phyloP scores from a whole-genome alignment of 2,888 invertebrate genomes.

The Leptinotarsa peninsularis region DNA sequence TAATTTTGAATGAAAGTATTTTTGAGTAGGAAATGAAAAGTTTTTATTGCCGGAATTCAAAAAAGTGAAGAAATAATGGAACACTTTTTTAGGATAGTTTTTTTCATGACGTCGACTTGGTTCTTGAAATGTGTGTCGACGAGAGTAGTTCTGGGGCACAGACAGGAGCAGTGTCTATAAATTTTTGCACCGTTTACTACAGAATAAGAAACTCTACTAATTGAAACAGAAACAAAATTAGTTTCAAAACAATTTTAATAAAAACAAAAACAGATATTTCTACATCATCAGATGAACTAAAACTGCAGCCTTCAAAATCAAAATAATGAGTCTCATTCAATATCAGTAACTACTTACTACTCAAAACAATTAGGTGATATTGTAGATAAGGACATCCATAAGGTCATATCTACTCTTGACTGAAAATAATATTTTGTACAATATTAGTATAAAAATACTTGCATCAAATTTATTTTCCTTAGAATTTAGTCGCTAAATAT shows the following conservation, averaged over 20 bases:
- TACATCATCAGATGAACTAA: neutral
- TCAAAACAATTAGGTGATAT: neutral
- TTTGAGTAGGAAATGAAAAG: too few relatives aligned
- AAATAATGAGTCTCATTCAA: neutral
- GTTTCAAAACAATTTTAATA: conserved; percentile 15
- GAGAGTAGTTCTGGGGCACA: too few relatives aligned
- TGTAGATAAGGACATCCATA: neutral
- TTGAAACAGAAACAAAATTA: neutral
- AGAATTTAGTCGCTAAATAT: neutral
- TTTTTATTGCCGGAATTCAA: too few relatives aligned
- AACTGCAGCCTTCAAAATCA: neutral
- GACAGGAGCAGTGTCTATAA: too few relatives aligned
- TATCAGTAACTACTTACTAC: neutral
- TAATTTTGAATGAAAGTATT: too few relatives aligned
- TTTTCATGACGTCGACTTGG: too few relatives aligned
- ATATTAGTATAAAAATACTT: conserved; percentile 6
- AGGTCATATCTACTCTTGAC: neutral
- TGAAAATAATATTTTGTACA: conserved; percentile 1
- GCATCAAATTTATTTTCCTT: conserved; percentile 4
- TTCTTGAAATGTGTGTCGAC: too few relatives aligned
- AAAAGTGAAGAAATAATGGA: too few relatives aligned
- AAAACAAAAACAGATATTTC: neutral
- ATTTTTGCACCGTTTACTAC: too few relatives aligned
- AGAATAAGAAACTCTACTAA: too few relatives aligned
- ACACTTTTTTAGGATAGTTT: too few relatives aligned